phyloP scores from a whole-genome alignment of 2,797 vertebrate genomes.

The Urosaurus nigricauda region DNA sequence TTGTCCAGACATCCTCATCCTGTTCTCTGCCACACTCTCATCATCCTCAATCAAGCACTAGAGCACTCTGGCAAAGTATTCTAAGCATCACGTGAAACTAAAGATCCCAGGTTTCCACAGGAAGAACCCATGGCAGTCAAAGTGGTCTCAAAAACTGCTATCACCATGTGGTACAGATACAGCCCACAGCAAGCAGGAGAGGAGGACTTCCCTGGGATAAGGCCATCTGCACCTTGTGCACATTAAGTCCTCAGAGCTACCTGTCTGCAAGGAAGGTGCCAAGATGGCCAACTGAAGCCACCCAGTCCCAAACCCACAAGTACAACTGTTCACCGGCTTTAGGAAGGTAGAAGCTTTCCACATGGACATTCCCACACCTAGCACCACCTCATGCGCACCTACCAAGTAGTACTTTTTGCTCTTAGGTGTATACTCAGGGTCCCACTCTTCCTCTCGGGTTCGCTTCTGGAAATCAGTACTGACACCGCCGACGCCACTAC shows the following conservation, averaged over 20 bases:
- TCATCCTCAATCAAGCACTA: no score
- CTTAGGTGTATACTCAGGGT: slow-evolving; percentile 92
- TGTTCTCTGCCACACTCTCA: no score
- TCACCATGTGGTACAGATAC: no score
- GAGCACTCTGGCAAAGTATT: no score
- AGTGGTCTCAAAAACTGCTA: no score
- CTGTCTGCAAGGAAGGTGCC: background rate
- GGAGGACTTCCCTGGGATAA: background rate
- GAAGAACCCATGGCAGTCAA: no score
- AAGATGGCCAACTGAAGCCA: background rate
- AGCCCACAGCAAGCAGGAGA: no score
- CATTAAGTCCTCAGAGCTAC: background rate
- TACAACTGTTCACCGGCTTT: background rate
- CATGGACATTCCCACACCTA: no score
- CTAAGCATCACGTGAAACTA: no score
- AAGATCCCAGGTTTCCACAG: no score
- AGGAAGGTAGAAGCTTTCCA: no score
- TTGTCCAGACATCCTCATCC: no score
- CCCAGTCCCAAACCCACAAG: background rate
- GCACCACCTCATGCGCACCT: slow-evolving; percentile 59
- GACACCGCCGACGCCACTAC: slow-evolving; percentile 80
- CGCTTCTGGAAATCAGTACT: slow-evolving; percentile 85
- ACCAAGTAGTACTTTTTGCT: slow-evolving; percentile 98
- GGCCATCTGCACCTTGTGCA: background rate
- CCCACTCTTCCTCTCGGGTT: slow-evolving; percentile 90